phyloP scores from a whole-genome alignment of 2,797 vertebrate species.

The Cuculus canorus region DNA sequence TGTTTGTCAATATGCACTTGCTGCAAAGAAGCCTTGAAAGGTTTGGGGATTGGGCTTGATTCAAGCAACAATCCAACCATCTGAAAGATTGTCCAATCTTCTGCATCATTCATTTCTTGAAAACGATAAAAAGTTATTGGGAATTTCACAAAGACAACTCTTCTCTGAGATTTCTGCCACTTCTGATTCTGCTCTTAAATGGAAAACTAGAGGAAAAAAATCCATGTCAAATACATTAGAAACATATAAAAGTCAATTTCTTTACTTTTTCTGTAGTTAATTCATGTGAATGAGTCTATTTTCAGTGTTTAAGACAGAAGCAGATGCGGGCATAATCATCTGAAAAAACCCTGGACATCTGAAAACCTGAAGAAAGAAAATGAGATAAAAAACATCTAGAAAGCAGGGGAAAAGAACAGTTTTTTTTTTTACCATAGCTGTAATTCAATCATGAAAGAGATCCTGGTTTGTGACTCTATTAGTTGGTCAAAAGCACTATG shows the following conservation, averaged over 20 bases:
- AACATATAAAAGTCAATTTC: neutral
- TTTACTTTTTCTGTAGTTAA: neutral
- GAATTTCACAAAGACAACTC: neutral
- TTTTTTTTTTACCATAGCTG: neutral
- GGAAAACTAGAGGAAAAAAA: neutral
- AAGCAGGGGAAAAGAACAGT: neutral
- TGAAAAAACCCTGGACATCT: neutral
- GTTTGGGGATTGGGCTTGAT: neutral
- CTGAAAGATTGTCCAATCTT: neutral
- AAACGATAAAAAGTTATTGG: neutral
- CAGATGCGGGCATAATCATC: neutral
- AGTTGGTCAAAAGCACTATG: neutral
- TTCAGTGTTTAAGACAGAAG: neutral
- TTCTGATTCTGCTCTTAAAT: neutral
- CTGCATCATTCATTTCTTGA: neutral
- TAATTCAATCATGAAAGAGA: neutral
- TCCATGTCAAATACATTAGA: neutral
- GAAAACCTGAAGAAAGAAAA: neutral
- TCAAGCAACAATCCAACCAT: neutral
- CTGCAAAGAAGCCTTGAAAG: neutral
- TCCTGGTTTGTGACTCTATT: neutral
- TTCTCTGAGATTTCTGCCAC: neutral
- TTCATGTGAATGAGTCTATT: neutral
- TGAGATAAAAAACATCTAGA: neutral
- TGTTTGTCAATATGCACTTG: neutral